phyloP scores from a whole-genome alignment of 2,113 vertebrate genomes.

The Marcusenius ussheri region DNA sequence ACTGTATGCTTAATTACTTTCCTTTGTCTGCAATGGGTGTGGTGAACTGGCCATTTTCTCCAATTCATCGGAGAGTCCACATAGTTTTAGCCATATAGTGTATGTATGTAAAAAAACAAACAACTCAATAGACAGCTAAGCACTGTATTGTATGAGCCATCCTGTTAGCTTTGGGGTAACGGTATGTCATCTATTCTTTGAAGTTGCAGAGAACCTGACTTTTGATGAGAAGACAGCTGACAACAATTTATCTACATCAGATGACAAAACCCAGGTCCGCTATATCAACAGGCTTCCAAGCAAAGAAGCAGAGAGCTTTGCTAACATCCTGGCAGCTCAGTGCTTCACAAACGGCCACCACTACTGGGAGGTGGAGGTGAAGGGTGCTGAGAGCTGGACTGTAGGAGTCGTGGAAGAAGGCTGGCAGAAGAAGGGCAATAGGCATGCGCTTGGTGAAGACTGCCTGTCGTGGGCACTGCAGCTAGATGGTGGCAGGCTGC shows the following conservation, averaged over 20 bases:
- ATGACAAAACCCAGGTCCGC: conserved; percentile 39
- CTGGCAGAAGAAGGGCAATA: background rate
- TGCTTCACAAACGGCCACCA: conserved; percentile 22
- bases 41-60: background rate
- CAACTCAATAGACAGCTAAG: background rate
- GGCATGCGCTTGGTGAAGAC: background rate
- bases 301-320: background rate
- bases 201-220: conserved; percentile 61
- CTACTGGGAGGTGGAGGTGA: conserved; percentile 36
- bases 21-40: background rate
- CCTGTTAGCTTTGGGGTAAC: background rate
- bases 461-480: conserved; percentile 22
- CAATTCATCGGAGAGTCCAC: background rate
- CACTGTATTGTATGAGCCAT: background rate
- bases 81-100: background rate
- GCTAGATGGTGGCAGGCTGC: conserved; percentile 11
- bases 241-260: conserved; percentile 51
- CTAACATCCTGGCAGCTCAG: conserved; percentile 17
- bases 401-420: conserved; percentile 23
- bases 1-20: background rate
- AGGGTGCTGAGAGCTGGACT: conserved; percentile 16
- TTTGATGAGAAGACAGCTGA: conserved; percentile 55
- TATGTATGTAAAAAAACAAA: background rate
- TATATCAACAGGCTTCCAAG: conserved; percentile 31
- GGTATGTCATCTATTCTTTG: background rate